Evolutionary conservation across 1,140 invertebrate species (phyloP), one percentile per base, ranked within the genome.

Genomic region (Apis dorsata): DNA sequence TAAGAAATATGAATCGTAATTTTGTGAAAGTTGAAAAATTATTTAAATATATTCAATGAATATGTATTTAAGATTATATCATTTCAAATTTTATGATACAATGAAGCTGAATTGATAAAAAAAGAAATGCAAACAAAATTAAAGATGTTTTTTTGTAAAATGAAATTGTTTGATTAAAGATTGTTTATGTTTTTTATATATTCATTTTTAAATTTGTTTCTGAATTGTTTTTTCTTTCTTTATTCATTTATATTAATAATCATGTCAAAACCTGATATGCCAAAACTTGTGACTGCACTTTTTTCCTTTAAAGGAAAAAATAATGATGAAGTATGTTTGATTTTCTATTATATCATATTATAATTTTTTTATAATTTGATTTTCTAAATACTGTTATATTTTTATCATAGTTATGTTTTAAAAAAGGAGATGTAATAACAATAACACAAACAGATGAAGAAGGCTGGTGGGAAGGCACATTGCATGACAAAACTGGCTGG

Each of bases 381-480:
- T 57, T 63, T 49, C 1, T 11, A 51, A 21, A 2, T 8, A 53
- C 13, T n/a, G 4, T n/a, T 66, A 19, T 66, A 24, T 65, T 78
- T n/a, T 66, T 28, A 7, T 55, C 95, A 74, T 91, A 98, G 97
- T 93, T 99, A 85, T 98, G 97, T 91, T 99, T 99, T 92, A 97
- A 97, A 88, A 99, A 99, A 94, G 98, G 98, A 71, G 99, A 99
- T 94, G 95, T 99, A 70, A 99, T 99, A 83, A 99, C 98, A 21
- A 97, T 99, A 55, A 99, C 98, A 21, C 95, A 95, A 76, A 94
- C 94, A 51, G 97, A 98, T 90, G 97, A 99, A 92, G 99, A 98
- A 70, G 98, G 98, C 51, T 99, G 98, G 96, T 99, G 99, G 99
- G 99, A 99, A 94, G 99, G 98, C 21, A 99, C 98, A 5, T 94